A percentile compares a stretch with the other conserved stretches of the same genome.
These are phyloP conservation scores for Mohoua ochrocephala DNA, from an alignment of 2,113 vertebrate species.

Conservation along the genomic window DNA sequence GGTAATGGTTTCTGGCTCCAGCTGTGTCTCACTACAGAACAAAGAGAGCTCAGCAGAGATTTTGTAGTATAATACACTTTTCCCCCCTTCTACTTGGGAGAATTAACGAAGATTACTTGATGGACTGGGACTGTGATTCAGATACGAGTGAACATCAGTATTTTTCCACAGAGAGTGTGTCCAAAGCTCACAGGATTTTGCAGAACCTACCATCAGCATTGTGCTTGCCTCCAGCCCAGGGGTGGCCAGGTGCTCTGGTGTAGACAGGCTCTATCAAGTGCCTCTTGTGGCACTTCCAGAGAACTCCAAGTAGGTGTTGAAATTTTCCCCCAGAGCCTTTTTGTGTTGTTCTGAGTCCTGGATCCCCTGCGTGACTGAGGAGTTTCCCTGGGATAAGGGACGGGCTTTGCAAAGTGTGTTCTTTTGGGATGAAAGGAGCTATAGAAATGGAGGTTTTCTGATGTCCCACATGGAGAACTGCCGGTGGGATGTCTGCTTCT, in stretches of 20 bases:
- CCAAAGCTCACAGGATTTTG: not conserved
- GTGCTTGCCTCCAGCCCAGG: not conserved
- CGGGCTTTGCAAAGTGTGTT: not conserved
- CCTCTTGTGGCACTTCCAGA: not conserved
- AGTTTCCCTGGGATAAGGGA: not conserved
- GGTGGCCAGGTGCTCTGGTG: not conserved
- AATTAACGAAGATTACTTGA: not conserved
- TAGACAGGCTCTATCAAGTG: not conserved
- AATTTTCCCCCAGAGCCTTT: not conserved
- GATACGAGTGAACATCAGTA: not conserved
- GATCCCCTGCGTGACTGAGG: not conserved
- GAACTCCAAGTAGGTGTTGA: not conserved
- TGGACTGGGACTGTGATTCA: not conserved
- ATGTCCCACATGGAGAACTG: not conserved
- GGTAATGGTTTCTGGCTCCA: slow-evolving; percentile 42
- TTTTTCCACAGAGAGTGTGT: not conserved
- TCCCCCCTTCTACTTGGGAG: not conserved
- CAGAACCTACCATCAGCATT: not conserved
- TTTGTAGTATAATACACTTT: not conserved
- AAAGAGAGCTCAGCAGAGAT: slow-evolving; percentile 35
- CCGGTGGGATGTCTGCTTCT: not conserved
- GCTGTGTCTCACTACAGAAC: slow-evolving; percentile 43
- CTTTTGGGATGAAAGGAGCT: not conserved
- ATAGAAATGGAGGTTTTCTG: not conserved
- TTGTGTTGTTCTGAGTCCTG: not conserved